A percentile compares a stretch with the other conserved stretches of the same genome.
These are phyloP conservation scores for Myopa testacea DNA, from an alignment of 2,888 invertebrate genomes.

Conservation along the genomic window DNA sequence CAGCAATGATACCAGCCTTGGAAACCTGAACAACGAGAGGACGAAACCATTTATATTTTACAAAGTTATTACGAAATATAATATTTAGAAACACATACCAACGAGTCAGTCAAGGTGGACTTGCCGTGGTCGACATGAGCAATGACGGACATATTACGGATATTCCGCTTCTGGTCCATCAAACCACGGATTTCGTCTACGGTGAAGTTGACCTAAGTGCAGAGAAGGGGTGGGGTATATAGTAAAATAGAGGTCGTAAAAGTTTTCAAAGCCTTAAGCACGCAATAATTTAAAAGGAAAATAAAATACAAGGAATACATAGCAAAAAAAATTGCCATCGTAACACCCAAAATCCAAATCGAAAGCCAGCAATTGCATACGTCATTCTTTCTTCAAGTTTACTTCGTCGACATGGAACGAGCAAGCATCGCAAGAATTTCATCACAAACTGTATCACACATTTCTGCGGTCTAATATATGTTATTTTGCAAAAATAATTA, in stretches of 20 bases:
- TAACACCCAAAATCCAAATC: slow-evolving; percentile 21
- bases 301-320: background rate
- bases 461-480: slow-evolving; percentile 28
- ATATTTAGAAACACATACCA: slow-evolving; percentile 73
- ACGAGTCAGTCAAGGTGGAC: slow-evolving; percentile 98
- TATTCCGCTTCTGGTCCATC: slow-evolving; percentile 99
- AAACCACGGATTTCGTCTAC: slow-evolving; percentile 99
- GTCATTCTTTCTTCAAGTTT: slow-evolving; percentile 50
- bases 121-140: slow-evolving; percentile 99
- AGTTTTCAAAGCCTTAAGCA: too few species aligned
- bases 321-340: slow-evolving; percentile 17
- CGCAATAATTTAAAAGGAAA: background rate
- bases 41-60: background rate
- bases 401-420: background rate
- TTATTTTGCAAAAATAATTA: slow-evolving; percentile 40
- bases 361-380: slow-evolving; percentile 56
- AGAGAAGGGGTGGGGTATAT: slow-evolving; percentile 25
- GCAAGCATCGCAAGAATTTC: slow-evolving; percentile 36
- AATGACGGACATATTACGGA: slow-evolving; percentile 99
- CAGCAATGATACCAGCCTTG: slow-evolving; percentile 99
- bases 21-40: slow-evolving; percentile 70
- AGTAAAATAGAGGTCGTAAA: background rate
- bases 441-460: slow-evolving; percentile 38
- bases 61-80: background rate
- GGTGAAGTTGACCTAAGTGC: slow-evolving; percentile 98